Base-by-base conservation (phyloP, 1,140 invertebrate species). In the Lamellibrachia luymesi region DNA sequence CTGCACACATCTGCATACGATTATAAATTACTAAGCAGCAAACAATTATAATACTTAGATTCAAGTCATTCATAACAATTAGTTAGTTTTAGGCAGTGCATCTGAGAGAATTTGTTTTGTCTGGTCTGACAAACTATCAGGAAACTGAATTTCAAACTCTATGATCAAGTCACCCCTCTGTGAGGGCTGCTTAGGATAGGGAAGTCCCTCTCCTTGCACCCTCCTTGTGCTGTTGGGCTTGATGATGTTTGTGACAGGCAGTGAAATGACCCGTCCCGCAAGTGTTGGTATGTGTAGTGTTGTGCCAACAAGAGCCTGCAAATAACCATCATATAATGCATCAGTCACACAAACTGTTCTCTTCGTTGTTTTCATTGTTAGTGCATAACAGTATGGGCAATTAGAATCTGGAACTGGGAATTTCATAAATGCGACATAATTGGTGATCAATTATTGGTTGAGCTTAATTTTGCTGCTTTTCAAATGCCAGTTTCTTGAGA, bases 91-190 rank as follows among this genome's bases (percentile, higher is more conserved):
- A 17, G 93, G 93, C 50, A 93, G 50, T 49, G n/a, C 52, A 7
- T 91, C 51, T 49, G 91, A 92, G 13, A 93, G 7, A 49, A 92
- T n/a, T 50, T 93, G 51, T 51, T 93, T 93, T 25, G 50, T 52
- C 22, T 50, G 6, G 2, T n/a, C 2, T 56, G 97, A 97, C 94
- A 99, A 96, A 93, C 97, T 97, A 56, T 99, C 98, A 0, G 99
- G 99, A 97, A 99, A 99, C 96, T 98, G 98, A 95, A 99, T 99
- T 96, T 99, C 98, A 96, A 99, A 99, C 93, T 98, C 98, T 49
- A 99, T 98, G 64, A 99, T 97, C 6, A 99, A 97, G 97, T 99
- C 99, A 92, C 99, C 99, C 96, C 98, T 98, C 94, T 98, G 97
- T 38, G 97, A 97, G 38, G 98, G 98, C 95, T 99, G 98, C 97